A percentile compares a stretch with the other conserved stretches of the same genome.
Conservation (phyloP, 2,888 invertebrate species). For the Synanthedon vespiformis region DNA sequence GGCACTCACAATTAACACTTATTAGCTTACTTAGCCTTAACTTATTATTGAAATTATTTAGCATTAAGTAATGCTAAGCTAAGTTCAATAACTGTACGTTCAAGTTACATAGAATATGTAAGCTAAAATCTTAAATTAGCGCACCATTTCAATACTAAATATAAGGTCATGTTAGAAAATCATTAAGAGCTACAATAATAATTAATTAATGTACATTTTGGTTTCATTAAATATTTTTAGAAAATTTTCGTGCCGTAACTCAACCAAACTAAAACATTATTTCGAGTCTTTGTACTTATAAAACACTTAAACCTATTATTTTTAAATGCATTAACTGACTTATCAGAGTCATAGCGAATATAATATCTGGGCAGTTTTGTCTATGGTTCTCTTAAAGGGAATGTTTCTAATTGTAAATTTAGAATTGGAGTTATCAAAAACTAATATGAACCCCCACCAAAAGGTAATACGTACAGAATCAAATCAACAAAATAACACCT, state of each 20-base stretch:
- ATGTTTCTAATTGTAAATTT: conserved; percentile 30
- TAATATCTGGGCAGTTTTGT: conserved; percentile 31
- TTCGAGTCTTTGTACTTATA: conserved; percentile 59
- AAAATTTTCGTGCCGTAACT: conserved; percentile 12
- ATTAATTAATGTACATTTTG: conserved; percentile 41
- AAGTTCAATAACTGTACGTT: background rate
- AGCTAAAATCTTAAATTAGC: conserved; percentile 30
- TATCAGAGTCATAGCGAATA: conserved; percentile 30
- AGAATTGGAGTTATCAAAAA: too few relatives aligned
- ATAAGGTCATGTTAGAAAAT: background rate
- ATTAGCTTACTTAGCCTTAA: too few relatives aligned
- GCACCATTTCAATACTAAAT: conserved; percentile 24
- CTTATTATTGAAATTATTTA: too few relatives aligned
- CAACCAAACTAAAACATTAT: conserved; percentile 35
- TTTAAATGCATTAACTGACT: conserved; percentile 61
- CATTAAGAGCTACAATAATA: background rate
- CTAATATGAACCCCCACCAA: too few relatives aligned
- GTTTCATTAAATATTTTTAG: conserved; percentile 30
- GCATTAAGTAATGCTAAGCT: conserved; percentile 1
- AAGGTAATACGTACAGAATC: too few relatives aligned
- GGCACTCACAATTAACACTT: too few relatives aligned
- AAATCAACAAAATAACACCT: too few relatives aligned
- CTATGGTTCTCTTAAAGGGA: conserved; percentile 33
- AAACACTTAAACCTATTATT: conserved; percentile 42
- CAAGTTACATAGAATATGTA: background rate